These are phyloP conservation scores for Chanos chanos DNA, from an alignment of 2,797 vertebrate genomes.

Conservation along the genomic window DNA sequence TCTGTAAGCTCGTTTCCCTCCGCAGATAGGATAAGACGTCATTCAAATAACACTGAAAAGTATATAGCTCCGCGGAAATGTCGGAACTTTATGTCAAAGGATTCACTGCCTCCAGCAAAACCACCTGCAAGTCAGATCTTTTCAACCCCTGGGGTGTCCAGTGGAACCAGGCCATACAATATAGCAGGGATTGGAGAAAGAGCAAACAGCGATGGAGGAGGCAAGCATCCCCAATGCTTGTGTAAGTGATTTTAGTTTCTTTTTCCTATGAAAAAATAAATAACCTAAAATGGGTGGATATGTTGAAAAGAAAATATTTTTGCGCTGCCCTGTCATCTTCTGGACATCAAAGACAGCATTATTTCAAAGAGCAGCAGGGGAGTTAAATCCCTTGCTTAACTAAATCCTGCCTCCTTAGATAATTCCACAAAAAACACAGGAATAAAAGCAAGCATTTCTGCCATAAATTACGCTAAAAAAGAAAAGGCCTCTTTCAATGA, in stretches of 20 bases:
- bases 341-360: slow-evolving; percentile 39
- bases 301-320: slow-evolving; percentile 8
- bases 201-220: neutral
- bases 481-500: slow-evolving; percentile 15
- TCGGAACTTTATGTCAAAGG: slow-evolving; percentile 50
- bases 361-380: slow-evolving; percentile 46
- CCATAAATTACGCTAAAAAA: slow-evolving; percentile 34
- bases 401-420: slow-evolving; percentile 36
- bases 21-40: slow-evolving; percentile 40
- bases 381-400: slow-evolving; percentile 39
- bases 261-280: slow-evolving; percentile 14
- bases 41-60: slow-evolving; percentile 39
- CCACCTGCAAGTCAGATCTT: slow-evolving; percentile 43
- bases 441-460: slow-evolving; percentile 1
- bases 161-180: neutral
- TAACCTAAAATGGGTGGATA: neutral
- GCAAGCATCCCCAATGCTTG: neutral
- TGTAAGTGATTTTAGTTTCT: slow-evolving; percentile 4
- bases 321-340: slow-evolving; percentile 22
- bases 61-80: slow-evolving; percentile 37
- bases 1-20: slow-evolving; percentile 37
- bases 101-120: slow-evolving; percentile 44
- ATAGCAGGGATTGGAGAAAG: neutral
- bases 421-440: slow-evolving; percentile 39
- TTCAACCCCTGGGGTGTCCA: slow-evolving; percentile 27